Evolutionary conservation across 2,113 vertebrate species (phyloP), one percentile per base, ranked within the genome.

Genomic region (Australoheros scitulus): DNA sequence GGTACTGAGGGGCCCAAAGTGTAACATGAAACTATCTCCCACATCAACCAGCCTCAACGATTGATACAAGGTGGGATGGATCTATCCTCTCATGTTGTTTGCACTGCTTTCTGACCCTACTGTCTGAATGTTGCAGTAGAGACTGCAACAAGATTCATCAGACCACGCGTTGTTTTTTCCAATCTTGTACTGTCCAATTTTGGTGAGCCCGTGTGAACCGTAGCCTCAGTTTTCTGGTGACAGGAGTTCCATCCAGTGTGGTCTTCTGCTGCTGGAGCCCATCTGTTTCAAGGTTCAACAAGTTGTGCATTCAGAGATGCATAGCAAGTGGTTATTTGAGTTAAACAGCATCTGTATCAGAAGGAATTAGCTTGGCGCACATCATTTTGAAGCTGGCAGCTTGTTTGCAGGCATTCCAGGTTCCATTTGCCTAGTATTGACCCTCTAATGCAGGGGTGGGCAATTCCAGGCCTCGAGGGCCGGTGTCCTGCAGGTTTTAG

Each of bases 21-120:
- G 41, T 50, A 18, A 26, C 64, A 50, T 26, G 41, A 68, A 47
- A 50, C 22, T 15, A 26, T 26, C 22, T 17, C 8, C 8, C 38
- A 26, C 64, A 70, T 2, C 41, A 11, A 8, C 47, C 47, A 18
- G 1, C 41, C 41, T 70, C 15, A 0, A 5, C 14, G 1, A 0
- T 26, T 68, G 38, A 47, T 68, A 68, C 41, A 68, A 47, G 0
- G 0, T 2, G 41, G 63, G 38, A 68, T 47, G 22, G 14, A 68
- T 47, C 3, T 47, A 38, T 47, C 17, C 22, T 68, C 47, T 68
- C 22, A 4, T 0, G 64, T 68, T 11, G 64, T 47, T 47, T 68
- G 2, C 38, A 26, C 38, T 13, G 13, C 0, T 24, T 0, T 65
- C 1, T 0, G 63, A 68, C 2, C 3, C 8, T 14, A 17, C 3